Evolutionary conservation across 2,888 invertebrate genomes (phyloP).

Genomic region (Stenoptilia bipunctidactyla): DNA sequence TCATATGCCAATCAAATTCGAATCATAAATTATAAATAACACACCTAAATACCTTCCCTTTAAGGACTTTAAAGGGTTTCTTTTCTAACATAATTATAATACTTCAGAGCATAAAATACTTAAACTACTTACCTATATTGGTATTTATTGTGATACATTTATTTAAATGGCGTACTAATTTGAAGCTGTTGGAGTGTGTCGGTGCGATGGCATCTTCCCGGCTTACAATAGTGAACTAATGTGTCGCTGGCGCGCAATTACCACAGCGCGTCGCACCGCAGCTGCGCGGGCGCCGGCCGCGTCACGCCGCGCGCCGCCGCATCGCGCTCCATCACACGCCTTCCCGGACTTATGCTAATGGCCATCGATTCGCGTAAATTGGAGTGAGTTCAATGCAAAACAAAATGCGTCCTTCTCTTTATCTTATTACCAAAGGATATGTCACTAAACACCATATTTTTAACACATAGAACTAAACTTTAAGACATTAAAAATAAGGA

Average conservation of each 20-base stretch:
- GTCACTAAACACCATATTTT: conserved; percentile 19
- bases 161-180: conserved; percentile 46
- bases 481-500: conserved; percentile 31
- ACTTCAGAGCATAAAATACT: too few relatives aligned
- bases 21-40: too few relatives aligned
- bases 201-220: conserved; percentile 64
- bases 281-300: conserved; percentile 16
- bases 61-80: too few relatives aligned
- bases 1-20: too few relatives aligned
- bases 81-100: too few relatives aligned
- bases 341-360: conserved; percentile 66
- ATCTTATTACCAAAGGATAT: conserved; percentile 54
- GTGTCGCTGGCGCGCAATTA: conserved; percentile 63
- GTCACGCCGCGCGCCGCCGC: conserved; percentile 24
- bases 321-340: conserved; percentile 45
- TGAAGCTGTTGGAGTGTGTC: conserved; percentile 47
- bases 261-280: conserved; percentile 19
- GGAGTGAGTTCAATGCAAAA: conserved; percentile 59
- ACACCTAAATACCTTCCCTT: too few relatives aligned
- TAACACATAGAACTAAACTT: conserved; percentile 29
- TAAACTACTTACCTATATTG: conserved; percentile 21
- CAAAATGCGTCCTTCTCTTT: conserved; percentile 63
- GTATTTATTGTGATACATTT: not conserved
- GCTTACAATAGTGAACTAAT: conserved; percentile 69
- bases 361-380: conserved; percentile 63